phyloP scores from a whole-genome alignment of 2,113 vertebrate species.

The Oxyruncus cristatus region DNA sequence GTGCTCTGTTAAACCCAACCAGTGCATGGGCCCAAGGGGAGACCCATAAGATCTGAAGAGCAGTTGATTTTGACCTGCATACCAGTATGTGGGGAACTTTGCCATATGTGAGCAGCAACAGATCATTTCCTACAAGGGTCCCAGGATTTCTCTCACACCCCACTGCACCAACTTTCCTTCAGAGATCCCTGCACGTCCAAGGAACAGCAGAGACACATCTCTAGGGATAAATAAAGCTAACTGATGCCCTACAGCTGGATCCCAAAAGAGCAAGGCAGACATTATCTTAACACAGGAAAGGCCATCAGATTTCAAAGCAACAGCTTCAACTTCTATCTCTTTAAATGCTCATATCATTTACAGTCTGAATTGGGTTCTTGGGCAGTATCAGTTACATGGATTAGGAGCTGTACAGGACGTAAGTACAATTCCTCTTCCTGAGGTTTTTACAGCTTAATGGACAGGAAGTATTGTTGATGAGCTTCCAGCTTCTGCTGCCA shows the following conservation, averaged over 20 bases:
- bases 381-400: conserved; percentile 29
- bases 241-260: not conserved
- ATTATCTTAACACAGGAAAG: not conserved
- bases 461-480: conserved; percentile 40
- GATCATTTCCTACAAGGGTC: not conserved
- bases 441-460: conserved; percentile 48
- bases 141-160: not conserved
- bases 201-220: not conserved
- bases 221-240: not conserved
- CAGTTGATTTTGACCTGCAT: not conserved
- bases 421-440: conserved; percentile 36
- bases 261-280: not conserved
- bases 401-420: conserved; percentile 38
- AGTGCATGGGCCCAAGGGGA: not conserved
- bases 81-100: not conserved
- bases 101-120: not conserved
- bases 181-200: not conserved
- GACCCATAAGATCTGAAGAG: not conserved
- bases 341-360: conserved; percentile 40
- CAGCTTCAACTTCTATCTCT: not conserved
- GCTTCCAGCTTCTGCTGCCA: not conserved
- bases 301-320: conserved; percentile 8
- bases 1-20: not conserved
- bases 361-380: conserved; percentile 22
- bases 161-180: not conserved